Evolutionary conservation across 2,797 vertebrate species (phyloP), one percentile per base, ranked within the genome.

Genomic region (Eleutherodactylus coqui): DNA sequence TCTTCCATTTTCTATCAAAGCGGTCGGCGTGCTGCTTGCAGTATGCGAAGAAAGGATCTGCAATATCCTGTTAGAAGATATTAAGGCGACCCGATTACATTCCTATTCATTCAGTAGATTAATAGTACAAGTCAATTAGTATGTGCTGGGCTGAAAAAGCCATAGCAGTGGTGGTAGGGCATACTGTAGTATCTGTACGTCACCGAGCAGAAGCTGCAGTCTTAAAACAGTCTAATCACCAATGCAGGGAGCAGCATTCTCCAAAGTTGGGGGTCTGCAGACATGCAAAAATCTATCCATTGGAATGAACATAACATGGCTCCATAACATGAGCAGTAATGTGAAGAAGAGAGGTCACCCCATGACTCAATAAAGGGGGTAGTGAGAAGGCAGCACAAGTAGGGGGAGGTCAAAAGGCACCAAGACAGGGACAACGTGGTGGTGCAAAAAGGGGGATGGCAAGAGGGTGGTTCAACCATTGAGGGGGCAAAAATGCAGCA

Each of bases 1-100:
- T 94, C 89, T 99, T 99, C 98, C 98, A 99, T 89, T 99, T 99
- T 92, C 98, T 96, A 95, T 99, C 98, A 91, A 99, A 97, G 88
- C 98, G 96, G 93, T 99, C 98, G 0, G 98, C 98, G 73, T 99
- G 98, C 89, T 99, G 98, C 90, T 99, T 99, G 94, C 98, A 99
- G 93, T 99, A 99, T 75, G 98, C 98, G 92, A 99, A 99, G 92
- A 99, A 99, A 0, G 98, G 98, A 93, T 99, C 98, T 38, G 98
- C 98, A 88, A 99, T 99, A 88, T 99, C 98, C 98, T 99, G 90
- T 88, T 83, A 84, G 43, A 88, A 83, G 89, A 84, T 13, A 13
- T 24, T 11, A n/a, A 43, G 19, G n/a, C 5, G 10, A 4, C 2
- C 36, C 0, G 19, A 21, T 69, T 8, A 36, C 9, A 36, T 21